Base-by-base conservation (phyloP, 2,797 vertebrate genomes). In the Sebastiscus tertius region DNA sequence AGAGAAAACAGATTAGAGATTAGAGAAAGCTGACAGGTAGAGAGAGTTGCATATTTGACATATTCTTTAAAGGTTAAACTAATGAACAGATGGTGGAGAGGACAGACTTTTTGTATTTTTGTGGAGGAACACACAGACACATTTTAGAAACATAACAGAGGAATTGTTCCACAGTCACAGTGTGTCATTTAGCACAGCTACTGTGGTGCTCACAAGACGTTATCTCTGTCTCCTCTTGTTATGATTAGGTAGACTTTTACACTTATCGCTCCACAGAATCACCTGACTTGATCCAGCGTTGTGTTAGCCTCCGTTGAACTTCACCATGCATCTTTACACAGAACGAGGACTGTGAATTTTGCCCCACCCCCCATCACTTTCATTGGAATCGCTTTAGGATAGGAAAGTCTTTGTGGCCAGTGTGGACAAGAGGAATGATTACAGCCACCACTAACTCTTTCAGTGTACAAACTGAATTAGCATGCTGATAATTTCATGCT, bases 81-180 rank as follows among this genome's bases (percentile, higher is more conserved):
- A 18, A 60, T 22, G 6, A 77, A 75, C 79, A 81, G 80, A 65
- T 79, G 79, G 60, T 33, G 5, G 34, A 26, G 60, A 39, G 5
- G 11, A 26, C 0, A 7, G 22, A 56, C n/a, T 4, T 36, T 36
- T 36, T 5, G 36, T 8, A 1, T 39, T 24, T 80, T n/a, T 39
- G 18, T 60, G 33, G 29, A 26, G 64, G 46, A 49, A 8, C n/a
- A 34, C 42, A n/a, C n/a, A 72, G 8, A n/a, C 5, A 62, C 3
- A 6, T 36, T 12, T 46, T 5, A 55, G 5, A 56, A 8, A 63
- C 24, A 34, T 16, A n/a, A 27, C 54, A 81, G 12, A 60, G 16
- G n/a, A 46, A 3, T 22, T 29, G 20, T 5, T 70, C 12, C 29
- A 4, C 22, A 26, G 52, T 1, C 22, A 14, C 11, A 3, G 10